Conservation (phyloP, 2,113 vertebrate genomes). For the Canis aureus region DNA sequence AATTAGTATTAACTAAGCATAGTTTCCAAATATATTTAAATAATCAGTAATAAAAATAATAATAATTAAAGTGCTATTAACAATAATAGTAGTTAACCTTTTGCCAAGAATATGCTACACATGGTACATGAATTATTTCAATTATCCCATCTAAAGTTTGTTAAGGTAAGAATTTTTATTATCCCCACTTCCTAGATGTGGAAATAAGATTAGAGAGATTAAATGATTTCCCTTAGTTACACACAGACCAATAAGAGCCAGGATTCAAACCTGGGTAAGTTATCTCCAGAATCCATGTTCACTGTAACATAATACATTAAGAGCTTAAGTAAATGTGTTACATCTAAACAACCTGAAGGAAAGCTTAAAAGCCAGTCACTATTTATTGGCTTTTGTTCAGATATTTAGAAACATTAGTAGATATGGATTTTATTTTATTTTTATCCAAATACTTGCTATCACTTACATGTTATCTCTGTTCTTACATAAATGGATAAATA, state of each 20-base stretch:
- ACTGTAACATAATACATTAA: not conserved
- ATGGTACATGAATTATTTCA: not conserved
- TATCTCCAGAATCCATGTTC: not conserved
- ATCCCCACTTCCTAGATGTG: not conserved
- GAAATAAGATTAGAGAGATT: not conserved
- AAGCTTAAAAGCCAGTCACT: not conserved
- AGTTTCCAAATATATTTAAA: not conserved
- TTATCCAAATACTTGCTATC: not conserved
- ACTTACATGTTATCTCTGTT: not conserved
- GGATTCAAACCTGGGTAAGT: not conserved
- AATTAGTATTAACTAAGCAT: not conserved
- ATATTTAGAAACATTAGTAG: not conserved
- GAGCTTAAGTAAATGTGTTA: not conserved
- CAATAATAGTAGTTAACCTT: not conserved
- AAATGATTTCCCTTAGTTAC: not conserved
- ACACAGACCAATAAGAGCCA: not conserved
- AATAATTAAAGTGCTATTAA: not conserved
- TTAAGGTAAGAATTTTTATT: not conserved
- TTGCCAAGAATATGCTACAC: not conserved
- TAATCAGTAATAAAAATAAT: not conserved
- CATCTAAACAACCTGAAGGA: constrained; percentile 18
- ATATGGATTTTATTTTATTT: constrained; percentile 33
- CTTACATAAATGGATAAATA: not conserved
- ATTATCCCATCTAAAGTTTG: constrained; percentile 12
- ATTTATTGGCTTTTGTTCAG: not conserved